Conservation (phyloP, 2,888 invertebrate species). For the Phania funesta region DNA sequence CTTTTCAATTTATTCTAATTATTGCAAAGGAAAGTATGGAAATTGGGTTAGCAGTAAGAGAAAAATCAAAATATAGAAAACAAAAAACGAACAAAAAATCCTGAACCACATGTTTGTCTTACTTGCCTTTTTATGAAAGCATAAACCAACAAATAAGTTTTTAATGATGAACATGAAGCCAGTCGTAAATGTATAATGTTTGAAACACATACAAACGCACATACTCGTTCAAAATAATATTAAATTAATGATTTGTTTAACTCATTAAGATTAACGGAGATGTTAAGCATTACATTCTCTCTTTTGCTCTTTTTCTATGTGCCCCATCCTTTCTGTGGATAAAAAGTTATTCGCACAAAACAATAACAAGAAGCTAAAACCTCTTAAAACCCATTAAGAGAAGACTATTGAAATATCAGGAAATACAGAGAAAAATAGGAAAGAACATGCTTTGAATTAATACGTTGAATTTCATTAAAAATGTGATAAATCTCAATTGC, state of each 20-base stretch:
- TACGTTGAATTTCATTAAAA: too few relatives aligned
- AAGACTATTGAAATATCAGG: too few relatives aligned
- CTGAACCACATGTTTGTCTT: not conserved
- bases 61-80: not conserved
- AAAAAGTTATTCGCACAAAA: not conserved
- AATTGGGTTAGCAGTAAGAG: conserved; percentile 50
- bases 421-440: too few relatives aligned
- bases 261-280: not conserved
- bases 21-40: conserved; percentile 7
- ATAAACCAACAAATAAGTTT: not conserved
- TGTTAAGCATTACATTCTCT: not conserved
- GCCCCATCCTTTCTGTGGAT: not conserved
- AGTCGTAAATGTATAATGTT: conserved; percentile 3
- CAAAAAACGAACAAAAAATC: not conserved
- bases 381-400: not conserved
- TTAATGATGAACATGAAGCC: conserved; percentile 34
- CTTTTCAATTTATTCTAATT: not conserved
- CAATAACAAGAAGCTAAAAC: not conserved
- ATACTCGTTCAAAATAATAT: not conserved
- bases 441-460: too few relatives aligned
- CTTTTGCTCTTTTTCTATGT: not conserved
- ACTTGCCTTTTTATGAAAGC: not conserved
- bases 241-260: not conserved
- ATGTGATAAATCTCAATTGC: too few relatives aligned
- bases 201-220: not conserved